Evolutionary conservation across 2,888 invertebrate species (phyloP), one percentile per base, ranked within the genome.

Genomic region (Leucophora obtusa): DNA sequence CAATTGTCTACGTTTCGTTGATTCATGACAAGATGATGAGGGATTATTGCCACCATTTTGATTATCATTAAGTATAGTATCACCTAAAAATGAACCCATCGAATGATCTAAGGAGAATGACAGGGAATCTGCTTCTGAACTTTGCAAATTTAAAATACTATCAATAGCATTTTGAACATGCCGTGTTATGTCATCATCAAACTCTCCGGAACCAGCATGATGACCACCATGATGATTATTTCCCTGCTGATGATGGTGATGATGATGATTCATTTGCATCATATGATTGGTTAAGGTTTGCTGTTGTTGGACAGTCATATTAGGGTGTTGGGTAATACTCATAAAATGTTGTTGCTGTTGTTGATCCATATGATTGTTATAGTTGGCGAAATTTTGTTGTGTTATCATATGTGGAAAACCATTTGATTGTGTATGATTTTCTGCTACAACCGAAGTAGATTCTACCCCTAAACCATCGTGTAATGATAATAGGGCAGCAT

Each of bases 91-190:
- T 2, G 91, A 89, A 11, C 90, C 89, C 85, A 90, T 86, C 7
- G 91, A 89, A 83, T 87, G 87, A 56, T 89, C 89, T 50, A 88
- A 69, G 58, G 87, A 87, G 74, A 90, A 91, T 60, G 89, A 89
- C 62, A 90, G 74, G 58, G 91, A 88, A 84, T 92, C 89, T 87
- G 91, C 86, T 83, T 90, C 90, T 74, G 89, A 90, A 76, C 89
- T 90, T 87, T 94, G 94, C 84, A 95, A 91, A 89, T 95, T 95
- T 82, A 95, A 91, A 86, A 95, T 95, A 87, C 94, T 94, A 88
- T 95, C 95, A 85, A 95, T 95, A 82, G 95, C 95, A 86, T 94
- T 94, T 89, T 95, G 95, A 81, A 95, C 95, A 89, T 95, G 95
- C 35, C 94, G 93, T 83, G 94, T 94, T 78, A 94, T 94, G 85